These are phyloP conservation scores for Bombus pascuorum DNA, from an alignment of 1,140 invertebrate species.

Conservation along the genomic window DNA sequence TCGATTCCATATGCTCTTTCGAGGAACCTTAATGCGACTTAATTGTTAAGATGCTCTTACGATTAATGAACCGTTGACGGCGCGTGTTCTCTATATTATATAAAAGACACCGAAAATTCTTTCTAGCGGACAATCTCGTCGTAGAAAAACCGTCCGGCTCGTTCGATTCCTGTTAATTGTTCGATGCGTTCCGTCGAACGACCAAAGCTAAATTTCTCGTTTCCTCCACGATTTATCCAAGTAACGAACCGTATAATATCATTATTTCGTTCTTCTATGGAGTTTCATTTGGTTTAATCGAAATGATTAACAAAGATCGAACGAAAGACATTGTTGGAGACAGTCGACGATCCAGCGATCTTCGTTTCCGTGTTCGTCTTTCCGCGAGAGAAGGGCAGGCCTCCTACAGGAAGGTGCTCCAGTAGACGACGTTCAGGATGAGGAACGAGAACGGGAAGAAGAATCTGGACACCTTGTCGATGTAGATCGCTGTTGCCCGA, in stretches of 20 bases:
- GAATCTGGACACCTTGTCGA: constrained; percentile 93
- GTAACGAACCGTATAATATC: no score
- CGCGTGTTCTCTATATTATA: constrained; percentile 1
- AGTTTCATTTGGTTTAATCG: no score
- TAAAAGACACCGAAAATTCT: constrained; percentile 36
- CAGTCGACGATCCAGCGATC: constrained; percentile 6
- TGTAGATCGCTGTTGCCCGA: constrained; percentile 91
- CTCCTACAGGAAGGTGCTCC: constrained; percentile 90
- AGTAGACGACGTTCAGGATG: constrained; percentile 93
- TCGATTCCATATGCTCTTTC: neutral
- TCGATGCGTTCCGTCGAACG: neutral
- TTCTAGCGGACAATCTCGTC: constrained; percentile 31
- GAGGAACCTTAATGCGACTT: constrained; percentile 28
- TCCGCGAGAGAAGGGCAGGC: neutral
- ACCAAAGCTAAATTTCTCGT: neutral
- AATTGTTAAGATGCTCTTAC: constrained; percentile 22
- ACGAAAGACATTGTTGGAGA: neutral
- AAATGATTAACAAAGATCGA: neutral
- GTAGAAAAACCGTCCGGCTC: constrained; percentile 10
- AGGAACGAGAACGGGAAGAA: constrained; percentile 95
- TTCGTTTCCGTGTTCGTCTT: neutral
- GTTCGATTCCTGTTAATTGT: neutral
- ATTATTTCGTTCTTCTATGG: no score
- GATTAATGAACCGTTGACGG: neutral
- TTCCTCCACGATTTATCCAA: no score